Evolutionary conservation across 1,140 invertebrate species (phyloP), one percentile per base, ranked within the genome.

Genomic region (Andrena cerasifolii): DNA sequence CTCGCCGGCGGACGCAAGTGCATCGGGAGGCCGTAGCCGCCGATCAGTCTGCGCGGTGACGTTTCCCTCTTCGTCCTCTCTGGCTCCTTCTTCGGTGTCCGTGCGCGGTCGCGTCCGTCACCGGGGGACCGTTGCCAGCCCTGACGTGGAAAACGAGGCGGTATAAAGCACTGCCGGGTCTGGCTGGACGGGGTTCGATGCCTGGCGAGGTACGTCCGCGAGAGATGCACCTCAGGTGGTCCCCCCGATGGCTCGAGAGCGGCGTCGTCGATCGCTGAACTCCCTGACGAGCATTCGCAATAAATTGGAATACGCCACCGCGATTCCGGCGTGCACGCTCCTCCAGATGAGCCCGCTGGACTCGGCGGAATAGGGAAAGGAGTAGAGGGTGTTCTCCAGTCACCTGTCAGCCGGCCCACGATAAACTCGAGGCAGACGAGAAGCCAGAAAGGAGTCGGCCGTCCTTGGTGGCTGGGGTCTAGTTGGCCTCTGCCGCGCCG

Each of bases 231-330:
- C 85, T 87, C 86, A 82, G 86, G 86, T 87, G 86, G 85, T 87
- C 85, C 82, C 59, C 33, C 14, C 80, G 68, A 68, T 76, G 62
- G 56, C 58, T 81, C 70, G 53, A 43, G 40, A 21, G 18, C 45
- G 43, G 47, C 47, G 53, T 61, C 79, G 68, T 49, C 80, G 62
- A 73, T 79, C 67, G 75, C 67, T 53, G 68, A 56, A 65, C 56
- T 67, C 68, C 58, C 65, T 83, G 76, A 79, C 84, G 81, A 87
- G 79, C 78, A 78, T 77, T 83, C 72, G 87, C 88, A 86, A 89
- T 89, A 89, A 89, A 89, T 88, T 88, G 88, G 86, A 88, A 88
- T 88, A 88, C 85, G 82, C 79, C 85, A 78, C 68, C n/a, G 76
- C 82, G 82, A 70, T 75, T 66, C 61, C 66, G 45, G 18, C 33